Base-by-base conservation (phyloP, 2,888 invertebrate species). In the Leucophenga montana region DNA sequence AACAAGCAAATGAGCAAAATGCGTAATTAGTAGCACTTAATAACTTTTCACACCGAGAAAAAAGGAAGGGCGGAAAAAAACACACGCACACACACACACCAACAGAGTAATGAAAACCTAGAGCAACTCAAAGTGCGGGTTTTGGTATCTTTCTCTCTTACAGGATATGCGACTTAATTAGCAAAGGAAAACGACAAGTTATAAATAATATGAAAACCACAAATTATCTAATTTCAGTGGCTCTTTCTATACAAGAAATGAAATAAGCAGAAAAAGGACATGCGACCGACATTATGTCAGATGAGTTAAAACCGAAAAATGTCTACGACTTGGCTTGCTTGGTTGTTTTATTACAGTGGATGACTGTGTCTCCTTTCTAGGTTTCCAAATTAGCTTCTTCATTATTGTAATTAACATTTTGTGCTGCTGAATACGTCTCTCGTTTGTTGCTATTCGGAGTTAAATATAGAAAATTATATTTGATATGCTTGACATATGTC, bases 21-120 rank as follows among this genome's bases (percentile, higher is more conserved):
- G 79, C 74, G 74, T 78, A 78, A 78, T 78, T 78, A 78, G 78
- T 72, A 74, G 79, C 79, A 79, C 79, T 78, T 79, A 78, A 78
- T 79, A 78, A 78, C 79, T 78, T 79, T 78, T 73, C 78, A 56
- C 56, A 73, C 78, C 72, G 78, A 73, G 70, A 62, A 31, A 8
- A 50, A 31, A n/a, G 3, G 8, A 8, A 39, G 39, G 39, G 8
- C 39, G 11, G 39, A 39, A 33, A 33, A 5, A 33, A 33, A 3
- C 33, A 33, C 3, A 33, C 33, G 8, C 3, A 3, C 33, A 33
- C 3, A 33, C 3, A 5, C 8, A 33, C 4, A 33, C 3, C 27
- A 39, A 39, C 39, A 39, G 27, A 39, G 11, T 1, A 39, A 39
- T 5, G 11, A 8, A 39, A 11, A 39, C 11, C 1, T n/a, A n/a